Evolutionary conservation across 2,888 invertebrate species (phyloP), one percentile per base, ranked within the genome.

Genomic region (Fragum fragum): DNA sequence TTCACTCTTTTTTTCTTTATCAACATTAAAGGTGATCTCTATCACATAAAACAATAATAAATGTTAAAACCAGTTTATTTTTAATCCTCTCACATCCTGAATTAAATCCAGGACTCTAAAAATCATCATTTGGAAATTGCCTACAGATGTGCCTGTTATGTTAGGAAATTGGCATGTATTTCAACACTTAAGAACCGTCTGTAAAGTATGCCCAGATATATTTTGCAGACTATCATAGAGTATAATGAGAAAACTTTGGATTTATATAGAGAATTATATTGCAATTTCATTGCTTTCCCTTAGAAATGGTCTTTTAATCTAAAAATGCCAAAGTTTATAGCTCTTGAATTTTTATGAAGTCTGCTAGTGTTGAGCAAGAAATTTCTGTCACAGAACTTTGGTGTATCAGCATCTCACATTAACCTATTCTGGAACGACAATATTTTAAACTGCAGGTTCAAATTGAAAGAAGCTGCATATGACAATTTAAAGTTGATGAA

Each of bases 81-180:
- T 26, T 32, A 21, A 42, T 66, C 39, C 21, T 39, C 36, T 66
- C 66, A 36, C 42, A 42, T 42, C 66, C 32, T 61, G 42, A 66
- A 66, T 32, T 39, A 61, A 32, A 61, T 29, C 42, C 42, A 42
- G 66, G 42, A 21, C 36, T 66, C 21, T 5, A 66, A 23, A 61
- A 36, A 66, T 66, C 66, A 42, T 14, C 26, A 21, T 23, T 21
- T 16, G 26, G 28, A 66, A 66, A 66, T 66, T 21, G 23, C 26
- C 36, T 18, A 23, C 66, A 66, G 66, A 66, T 66, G 66, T 39
- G 66, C 23, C 14, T 66, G 66, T 66, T 66, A 42, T 66, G 66
- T 66, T 66, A 26, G 47, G 39, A 23, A 66, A 63, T 32, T 63
- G 63, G 32, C 63, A 63, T 63, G 63, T 66, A 66, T 66, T 66